phyloP scores from a whole-genome alignment of 2,797 vertebrate genomes.

The Liasis olivaceus region DNA sequence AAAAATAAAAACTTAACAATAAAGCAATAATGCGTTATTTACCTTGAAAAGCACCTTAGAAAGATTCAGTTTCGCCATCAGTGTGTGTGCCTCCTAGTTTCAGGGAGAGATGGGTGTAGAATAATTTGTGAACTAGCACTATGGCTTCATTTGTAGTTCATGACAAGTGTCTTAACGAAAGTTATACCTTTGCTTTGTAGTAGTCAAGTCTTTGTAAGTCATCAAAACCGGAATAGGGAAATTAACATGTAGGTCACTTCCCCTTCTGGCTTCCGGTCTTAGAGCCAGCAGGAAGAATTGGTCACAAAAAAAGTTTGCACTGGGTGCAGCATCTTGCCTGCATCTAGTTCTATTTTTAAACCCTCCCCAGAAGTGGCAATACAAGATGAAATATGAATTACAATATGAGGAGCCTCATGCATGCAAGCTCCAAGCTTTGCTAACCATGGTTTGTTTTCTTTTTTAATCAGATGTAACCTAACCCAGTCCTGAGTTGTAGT shows the following conservation, averaged over 20 bases:
- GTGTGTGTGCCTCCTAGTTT: not conserved
- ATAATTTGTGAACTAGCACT: not conserved
- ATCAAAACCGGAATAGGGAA: not conserved
- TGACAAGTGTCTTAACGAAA: not conserved
- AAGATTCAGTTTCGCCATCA: not conserved
- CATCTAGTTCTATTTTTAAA: not conserved
- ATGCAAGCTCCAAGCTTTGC: not conserved
- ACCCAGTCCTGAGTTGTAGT: not conserved
- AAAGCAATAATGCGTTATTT: not conserved
- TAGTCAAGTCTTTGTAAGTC: too few species aligned
- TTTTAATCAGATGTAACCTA: not conserved
- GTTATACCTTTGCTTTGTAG: not conserved
- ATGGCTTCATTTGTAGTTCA: not conserved
- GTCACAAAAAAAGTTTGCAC: not conserved
- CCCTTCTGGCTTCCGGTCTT: not conserved
- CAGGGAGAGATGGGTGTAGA: not conserved
- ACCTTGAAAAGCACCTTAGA: not conserved
- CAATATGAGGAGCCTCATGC: not conserved
- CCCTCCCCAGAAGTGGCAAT: not conserved
- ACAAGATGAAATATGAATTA: not conserved
- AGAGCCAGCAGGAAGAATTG: not conserved
- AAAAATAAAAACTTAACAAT: not conserved
- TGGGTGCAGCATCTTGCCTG: not conserved
- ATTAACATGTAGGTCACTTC: not conserved
- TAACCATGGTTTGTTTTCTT: not conserved